These are phyloP conservation scores for Acrocephalus scirpaceus DNA, from an alignment of 2,797 vertebrate species.

Conservation along the genomic window DNA sequence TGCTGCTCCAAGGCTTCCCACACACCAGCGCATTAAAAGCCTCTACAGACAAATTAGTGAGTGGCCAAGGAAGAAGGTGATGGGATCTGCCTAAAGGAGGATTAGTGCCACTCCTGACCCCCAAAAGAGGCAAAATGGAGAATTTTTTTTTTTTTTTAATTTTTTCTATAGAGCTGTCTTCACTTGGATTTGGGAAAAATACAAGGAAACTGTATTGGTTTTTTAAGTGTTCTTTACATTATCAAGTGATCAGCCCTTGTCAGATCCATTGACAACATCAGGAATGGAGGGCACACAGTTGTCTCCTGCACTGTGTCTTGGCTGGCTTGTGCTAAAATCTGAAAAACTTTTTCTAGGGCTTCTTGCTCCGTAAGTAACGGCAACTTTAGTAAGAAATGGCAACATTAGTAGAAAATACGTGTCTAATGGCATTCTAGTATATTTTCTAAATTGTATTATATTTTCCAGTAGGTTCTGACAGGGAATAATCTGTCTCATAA, in stretches of 20 bases:
- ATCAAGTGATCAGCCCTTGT: not conserved
- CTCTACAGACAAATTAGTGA: not conserved
- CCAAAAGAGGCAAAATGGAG: not conserved
- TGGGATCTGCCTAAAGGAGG: not conserved
- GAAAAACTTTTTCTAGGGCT: not conserved
- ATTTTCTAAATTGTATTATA: not conserved
- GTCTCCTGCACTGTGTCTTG: not conserved
- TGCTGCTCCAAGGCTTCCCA: not conserved
- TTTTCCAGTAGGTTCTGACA: not conserved
- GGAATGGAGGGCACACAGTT: too few species aligned
- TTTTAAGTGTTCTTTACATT: not conserved
- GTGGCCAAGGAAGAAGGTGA: not conserved
- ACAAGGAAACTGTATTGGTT: not conserved
- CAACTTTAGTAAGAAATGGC: not conserved
- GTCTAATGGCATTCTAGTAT: not conserved
- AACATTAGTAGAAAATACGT: not conserved
- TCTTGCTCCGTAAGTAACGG: not conserved
- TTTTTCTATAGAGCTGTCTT: not conserved
- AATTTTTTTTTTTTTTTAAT: not conserved
- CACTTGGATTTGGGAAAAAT: not conserved
- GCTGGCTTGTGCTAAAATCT: not conserved
- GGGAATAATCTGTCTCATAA: not conserved
- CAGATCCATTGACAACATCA: rapidly evolving
- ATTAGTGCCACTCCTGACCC: not conserved
- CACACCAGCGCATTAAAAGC: rapidly evolving